phyloP scores from a whole-genome alignment of 2,113 vertebrate genomes.

The Turdus rufiventris region DNA sequence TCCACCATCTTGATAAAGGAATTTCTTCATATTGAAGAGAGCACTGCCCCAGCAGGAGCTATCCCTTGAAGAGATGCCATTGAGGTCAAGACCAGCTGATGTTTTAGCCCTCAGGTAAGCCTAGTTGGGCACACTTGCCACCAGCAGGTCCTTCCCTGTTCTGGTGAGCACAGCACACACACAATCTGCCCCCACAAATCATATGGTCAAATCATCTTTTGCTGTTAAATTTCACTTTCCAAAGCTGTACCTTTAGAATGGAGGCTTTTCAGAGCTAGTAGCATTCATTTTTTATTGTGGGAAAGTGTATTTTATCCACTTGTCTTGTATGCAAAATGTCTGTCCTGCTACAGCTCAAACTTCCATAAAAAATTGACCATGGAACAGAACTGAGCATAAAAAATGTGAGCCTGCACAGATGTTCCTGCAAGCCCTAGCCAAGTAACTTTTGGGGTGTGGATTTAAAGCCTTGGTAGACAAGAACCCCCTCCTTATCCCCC shows the following conservation, averaged over 20 bases:
- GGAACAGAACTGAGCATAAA: background rate
- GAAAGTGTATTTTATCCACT: background rate
- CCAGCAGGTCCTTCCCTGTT: background rate
- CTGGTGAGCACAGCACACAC: background rate
- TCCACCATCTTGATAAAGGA: background rate
- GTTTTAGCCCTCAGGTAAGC: background rate
- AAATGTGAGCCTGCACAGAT: background rate
- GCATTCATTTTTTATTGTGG: background rate
- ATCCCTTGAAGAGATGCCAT: rapidly evolving
- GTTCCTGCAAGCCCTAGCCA: rapidly evolving
- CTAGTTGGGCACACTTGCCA: rapidly evolving
- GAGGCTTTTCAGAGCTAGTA: background rate
- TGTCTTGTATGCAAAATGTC: background rate
- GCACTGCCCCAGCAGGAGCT: background rate
- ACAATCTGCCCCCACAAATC: rapidly evolving
- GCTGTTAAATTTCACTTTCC: background rate
- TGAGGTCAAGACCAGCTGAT: background rate
- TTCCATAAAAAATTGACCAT: background rate
- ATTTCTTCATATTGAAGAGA: background rate
- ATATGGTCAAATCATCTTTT: background rate
- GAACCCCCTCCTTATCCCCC: rapidly evolving
- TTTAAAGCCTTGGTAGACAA: background rate
- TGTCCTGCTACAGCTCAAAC: background rate
- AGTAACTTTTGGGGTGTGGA: background rate
- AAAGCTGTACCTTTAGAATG: background rate